phyloP scores from a whole-genome alignment of 2,797 vertebrate genomes.

The Acipenser ruthenus region DNA sequence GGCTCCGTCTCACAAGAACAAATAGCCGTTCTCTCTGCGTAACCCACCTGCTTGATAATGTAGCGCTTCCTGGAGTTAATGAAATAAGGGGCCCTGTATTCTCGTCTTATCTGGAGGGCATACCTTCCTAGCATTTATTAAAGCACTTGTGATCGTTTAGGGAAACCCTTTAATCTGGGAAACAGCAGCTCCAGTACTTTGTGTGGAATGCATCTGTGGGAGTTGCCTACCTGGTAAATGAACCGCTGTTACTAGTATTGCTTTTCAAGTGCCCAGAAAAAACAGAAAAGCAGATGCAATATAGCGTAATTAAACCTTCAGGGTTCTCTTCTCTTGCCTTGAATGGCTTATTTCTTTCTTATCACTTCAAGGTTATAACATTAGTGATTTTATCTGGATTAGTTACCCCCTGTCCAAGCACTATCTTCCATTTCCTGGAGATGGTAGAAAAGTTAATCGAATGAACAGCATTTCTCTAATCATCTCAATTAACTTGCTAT shows the following conservation, averaged over 20 bases:
- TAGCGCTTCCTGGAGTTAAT: background rate
- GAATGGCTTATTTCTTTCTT: slow-evolving; percentile 9
- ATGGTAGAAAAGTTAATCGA: no score
- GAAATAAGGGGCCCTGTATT: background rate
- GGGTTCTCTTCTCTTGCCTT: background rate
- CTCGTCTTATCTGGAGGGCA: slow-evolving; percentile 11
- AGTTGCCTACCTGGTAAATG: slow-evolving; percentile 3
- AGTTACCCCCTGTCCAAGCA: no score
- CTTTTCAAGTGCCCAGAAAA: background rate
- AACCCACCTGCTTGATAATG: slow-evolving; percentile 3
- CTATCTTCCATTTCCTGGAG: no score
- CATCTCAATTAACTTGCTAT: no score
- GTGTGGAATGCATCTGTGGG: slow-evolving; percentile 1
- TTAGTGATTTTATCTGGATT: no score
- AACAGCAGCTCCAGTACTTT: background rate
- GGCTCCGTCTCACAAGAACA: no score
- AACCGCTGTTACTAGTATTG: background rate
- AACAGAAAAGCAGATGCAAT: background rate
- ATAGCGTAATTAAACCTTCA: slow-evolving; percentile 3
- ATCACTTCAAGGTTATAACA: background rate
- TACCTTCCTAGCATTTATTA: slow-evolving; percentile 4
- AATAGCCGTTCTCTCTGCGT: no score
- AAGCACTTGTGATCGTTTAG: background rate
- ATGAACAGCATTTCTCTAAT: no score
- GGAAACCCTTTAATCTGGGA: slow-evolving; percentile 8